Evolutionary conservation across 2,797 vertebrate species (phyloP).

Genomic region (Parauchenoglanis ngamensis): DNA sequence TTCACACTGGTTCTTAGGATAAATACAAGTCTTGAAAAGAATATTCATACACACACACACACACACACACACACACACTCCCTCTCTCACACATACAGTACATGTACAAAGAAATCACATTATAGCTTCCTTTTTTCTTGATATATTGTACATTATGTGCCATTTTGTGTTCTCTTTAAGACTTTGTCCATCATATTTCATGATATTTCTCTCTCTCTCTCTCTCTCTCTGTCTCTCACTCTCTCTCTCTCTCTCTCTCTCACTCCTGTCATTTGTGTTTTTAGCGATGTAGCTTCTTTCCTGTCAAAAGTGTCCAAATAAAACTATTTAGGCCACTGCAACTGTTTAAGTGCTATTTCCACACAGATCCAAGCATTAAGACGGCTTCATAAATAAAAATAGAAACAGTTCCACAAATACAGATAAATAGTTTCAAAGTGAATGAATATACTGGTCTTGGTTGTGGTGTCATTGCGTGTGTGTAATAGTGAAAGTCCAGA

Average conservation of each 20-base stretch:
- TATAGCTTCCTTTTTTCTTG: neutral
- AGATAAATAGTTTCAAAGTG: neutral
- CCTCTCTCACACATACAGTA: slow-evolving; percentile 35
- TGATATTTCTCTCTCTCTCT: neutral
- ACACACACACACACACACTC: slow-evolving; percentile 9
- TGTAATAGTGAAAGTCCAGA: neutral
- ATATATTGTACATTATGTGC: neutral
- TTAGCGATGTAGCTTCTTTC: neutral
- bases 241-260: slow-evolving; percentile 1
- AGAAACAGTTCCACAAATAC: neutral
- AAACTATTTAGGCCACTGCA: neutral
- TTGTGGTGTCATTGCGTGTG: neutral
- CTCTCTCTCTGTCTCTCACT: neutral
- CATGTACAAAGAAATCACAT: slow-evolving; percentile 10
- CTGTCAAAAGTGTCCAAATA: neutral
- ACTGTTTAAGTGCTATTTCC: neutral
- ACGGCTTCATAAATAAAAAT: neutral
- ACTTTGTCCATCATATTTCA: too few species aligned
- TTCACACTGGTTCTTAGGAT: slow-evolving; percentile 24
- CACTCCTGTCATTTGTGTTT: neutral
- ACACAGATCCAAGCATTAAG: slow-evolving; percentile 5
- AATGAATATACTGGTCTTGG: slow-evolving; percentile 8
- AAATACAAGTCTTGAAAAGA: slow-evolving; percentile 34
- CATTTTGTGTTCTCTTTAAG: slow-evolving; percentile 2
- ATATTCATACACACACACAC: neutral